A percentile compares a stretch with the other conserved stretches of the same genome.
These are phyloP conservation scores for Chelon labrosus DNA, from an alignment of 2,797 vertebrate species.

Conservation along the genomic window DNA sequence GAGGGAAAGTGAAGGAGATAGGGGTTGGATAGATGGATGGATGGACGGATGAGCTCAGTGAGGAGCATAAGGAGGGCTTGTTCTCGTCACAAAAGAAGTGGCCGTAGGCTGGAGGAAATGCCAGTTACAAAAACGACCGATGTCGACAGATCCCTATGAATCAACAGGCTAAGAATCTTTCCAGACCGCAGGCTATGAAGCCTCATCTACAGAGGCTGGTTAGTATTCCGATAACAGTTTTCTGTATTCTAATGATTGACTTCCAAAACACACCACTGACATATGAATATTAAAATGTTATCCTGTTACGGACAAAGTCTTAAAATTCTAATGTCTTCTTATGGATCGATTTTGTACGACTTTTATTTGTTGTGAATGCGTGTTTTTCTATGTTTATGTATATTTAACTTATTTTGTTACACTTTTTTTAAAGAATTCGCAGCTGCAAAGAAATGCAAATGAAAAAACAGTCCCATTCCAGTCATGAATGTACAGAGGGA, in stretches of 20 bases:
- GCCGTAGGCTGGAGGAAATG: constrained; percentile 85
- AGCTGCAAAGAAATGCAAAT: constrained; percentile 8
- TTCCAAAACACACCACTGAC: constrained; percentile 42
- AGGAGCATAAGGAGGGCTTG: constrained; percentile 81
- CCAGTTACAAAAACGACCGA: constrained; percentile 78
- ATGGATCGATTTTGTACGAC: constrained; percentile 28
- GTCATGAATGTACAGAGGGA: constrained; percentile 35
- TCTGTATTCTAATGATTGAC: constrained; percentile 61
- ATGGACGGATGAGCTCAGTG: constrained; percentile 82
- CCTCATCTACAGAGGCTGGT: constrained; percentile 57
- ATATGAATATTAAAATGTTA: constrained; percentile 35
- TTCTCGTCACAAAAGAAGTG: constrained; percentile 81
- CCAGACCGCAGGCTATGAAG: constrained; percentile 71
- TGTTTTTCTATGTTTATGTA: constrained; percentile 41
- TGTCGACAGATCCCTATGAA: constrained; percentile 80
- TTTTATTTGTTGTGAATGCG: constrained; percentile 37
- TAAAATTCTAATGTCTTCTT: constrained; percentile 1
- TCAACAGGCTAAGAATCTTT: constrained; percentile 77
- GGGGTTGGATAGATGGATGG: constrained; percentile 59
- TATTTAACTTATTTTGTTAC: constrained; percentile 66
- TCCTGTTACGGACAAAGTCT: constrained; percentile 19
- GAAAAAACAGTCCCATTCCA: constrained; percentile 1
- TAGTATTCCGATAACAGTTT: constrained; percentile 71
- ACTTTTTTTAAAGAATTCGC: constrained; percentile 13
- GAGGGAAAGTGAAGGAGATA: constrained; percentile 60